Evolutionary conservation across 1,140 invertebrate genomes (phyloP), one percentile per base, ranked within the genome.

Genomic region (Wasmannia auropunctata): DNA sequence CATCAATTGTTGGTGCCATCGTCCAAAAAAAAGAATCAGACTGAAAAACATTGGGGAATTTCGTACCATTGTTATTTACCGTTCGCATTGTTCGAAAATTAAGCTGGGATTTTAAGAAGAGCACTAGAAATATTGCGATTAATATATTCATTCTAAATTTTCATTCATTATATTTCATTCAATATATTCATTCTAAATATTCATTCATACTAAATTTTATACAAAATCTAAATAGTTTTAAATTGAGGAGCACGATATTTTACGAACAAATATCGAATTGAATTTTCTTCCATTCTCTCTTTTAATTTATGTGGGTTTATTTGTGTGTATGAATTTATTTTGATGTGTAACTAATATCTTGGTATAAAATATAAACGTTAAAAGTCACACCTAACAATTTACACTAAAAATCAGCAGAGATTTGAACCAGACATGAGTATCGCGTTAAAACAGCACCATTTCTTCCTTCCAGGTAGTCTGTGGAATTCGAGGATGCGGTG

Each of bases 401-500:
- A 37, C 8, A 11, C 6, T 8, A 16, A 28, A 0, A 43, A n/a
- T 16, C 28, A 60, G 22, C 19, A 10, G n/a, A n/a, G n/a, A n/a
- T n/a, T n/a, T n/a, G n/a, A 62, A 31, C 3, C 28, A 37, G 14
- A 46, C 0, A 46, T 16, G 3, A 46, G 43, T 14, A 46, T 6
- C n/a, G 19, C 11, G 14, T 54, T 70, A 34, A 70, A 56, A 67
- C 25, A 10, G 31, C 5, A 58, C 14, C 8, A 28, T 54, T 7
- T 25, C 67, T 8, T 58, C 58, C 28, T 65, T 76, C 8, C 67
- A 88, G 87, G 67, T 81, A 5, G 22, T 58, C 46, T 11, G 56
- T 31, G 49, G 89, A 83, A 34, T 14, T 85, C 85, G 87, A 93
- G 91, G 69, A 93, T 93, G 92, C 87, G 88, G 92, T 92, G 92